Base-by-base conservation (phyloP, 2,888 invertebrate species). In the Andrena chrysosceles region DNA sequence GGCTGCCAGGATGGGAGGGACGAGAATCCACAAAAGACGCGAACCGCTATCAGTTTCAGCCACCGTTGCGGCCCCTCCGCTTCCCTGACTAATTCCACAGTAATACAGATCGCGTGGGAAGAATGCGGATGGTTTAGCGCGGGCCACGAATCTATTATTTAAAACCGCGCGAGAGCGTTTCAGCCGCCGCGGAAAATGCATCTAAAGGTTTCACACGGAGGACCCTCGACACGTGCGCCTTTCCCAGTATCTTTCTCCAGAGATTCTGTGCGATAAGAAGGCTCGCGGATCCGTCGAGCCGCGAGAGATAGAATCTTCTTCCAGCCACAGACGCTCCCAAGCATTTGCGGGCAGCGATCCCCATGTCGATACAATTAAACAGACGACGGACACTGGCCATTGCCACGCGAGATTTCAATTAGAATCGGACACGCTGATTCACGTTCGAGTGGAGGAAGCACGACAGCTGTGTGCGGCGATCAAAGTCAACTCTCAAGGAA, bases 131-230 rank as follows among this genome's bases (percentile, higher is more conserved):
- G 83, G 73, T 82, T 87, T 71, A 83, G 69, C 54, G 77, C 81
- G 33, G 63, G 54, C 70, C 31, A 66, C 64, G 31, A 78, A 87
- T 87, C 74, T 87, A 87, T 86, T 87, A 87, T 87, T 87, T 85
- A 77, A 87, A 77, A 85, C 42, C 31, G 60, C 66, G 69, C 68
- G 75, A 64, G 77, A 83, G 66, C 75, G 62, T 73, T 77, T 69
- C 69, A 23, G 16, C 5, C 29, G 23, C 49, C 48, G 49, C 67
- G 71, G 68, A 72, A 85, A 83, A 77, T 83, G 71, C 82, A 66
- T 49, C 63, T 29, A 26, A 54, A 16, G 67, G 64, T 31, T 69
- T 23, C 66, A 48, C 68, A 60, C 29, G 49, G 23, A 23, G 62
- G 54, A 71, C 62, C 56, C 78, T 62, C 74, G 10, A n/a, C 86